Evolutionary conservation across 2,113 vertebrate species (phyloP).

Genomic region (Sander lucioperca): DNA sequence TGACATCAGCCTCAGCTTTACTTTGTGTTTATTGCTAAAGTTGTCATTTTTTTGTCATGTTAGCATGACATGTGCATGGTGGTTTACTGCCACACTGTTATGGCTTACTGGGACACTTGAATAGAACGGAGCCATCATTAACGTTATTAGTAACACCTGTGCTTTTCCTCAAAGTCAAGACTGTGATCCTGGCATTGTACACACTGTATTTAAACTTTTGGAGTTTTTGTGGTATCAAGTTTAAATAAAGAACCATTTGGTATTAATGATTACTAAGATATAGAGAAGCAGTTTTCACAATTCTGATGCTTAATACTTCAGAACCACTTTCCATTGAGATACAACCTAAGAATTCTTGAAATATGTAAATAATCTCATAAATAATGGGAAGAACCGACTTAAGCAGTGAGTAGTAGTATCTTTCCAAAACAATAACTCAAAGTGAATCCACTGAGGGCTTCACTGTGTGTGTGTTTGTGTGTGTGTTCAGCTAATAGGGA

Average conservation of each 20-base stretch:
- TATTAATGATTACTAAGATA: no score
- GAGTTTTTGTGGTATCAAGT: not conserved
- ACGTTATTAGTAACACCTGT: not conserved
- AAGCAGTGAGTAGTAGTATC: not conserved
- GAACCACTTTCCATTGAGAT: not conserved
- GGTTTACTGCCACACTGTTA: no score
- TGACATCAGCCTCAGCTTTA: not conserved
- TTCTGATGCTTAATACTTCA: conserved; percentile 9
- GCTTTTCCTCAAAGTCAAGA: not conserved
- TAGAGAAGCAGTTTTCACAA: conserved; percentile 9
- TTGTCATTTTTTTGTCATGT: no score
- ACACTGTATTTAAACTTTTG: no score
- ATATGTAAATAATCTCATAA: not conserved
- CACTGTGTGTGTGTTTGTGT: not conserved
- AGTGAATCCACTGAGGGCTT: not conserved
- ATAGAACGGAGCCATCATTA: not conserved
- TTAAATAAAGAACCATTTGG: not conserved
- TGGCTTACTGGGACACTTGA: not conserved
- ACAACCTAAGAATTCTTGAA: conserved; percentile 9
- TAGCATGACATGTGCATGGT: no score
- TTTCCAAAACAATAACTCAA: not conserved
- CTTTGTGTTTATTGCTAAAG: not conserved
- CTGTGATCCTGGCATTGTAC: not conserved
- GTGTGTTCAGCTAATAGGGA: conserved; percentile 16
- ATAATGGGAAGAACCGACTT: not conserved